A percentile compares a stretch with the other conserved stretches of the same genome.
phyloP scores from a whole-genome alignment of 2,113 vertebrate genomes.

The Rhombomys opimus region DNA sequence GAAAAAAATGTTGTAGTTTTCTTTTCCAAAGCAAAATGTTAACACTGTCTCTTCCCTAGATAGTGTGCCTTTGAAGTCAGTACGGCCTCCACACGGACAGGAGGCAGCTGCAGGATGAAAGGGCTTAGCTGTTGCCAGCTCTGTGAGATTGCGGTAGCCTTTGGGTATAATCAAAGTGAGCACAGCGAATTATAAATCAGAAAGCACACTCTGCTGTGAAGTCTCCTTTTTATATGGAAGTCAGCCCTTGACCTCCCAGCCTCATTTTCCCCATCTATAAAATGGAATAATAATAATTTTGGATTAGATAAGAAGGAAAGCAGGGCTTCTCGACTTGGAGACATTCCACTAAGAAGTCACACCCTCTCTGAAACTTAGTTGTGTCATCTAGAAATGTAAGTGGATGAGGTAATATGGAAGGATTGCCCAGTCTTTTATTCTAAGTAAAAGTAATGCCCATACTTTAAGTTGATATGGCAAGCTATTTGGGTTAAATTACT shows the following conservation, averaged over 20 bases:
- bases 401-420: not conserved
- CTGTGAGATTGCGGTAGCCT: constrained; percentile 11
- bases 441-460: not conserved
- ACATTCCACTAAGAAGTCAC: not conserved
- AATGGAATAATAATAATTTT: constrained; percentile 53
- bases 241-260: constrained; percentile 6
- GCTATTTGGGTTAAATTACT: not conserved
- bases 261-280: constrained; percentile 58
- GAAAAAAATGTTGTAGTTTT: constrained; percentile 60
- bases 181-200: constrained; percentile 40
- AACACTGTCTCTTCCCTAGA: constrained; percentile 51
- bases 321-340: not conserved
- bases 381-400: not conserved
- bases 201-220: not conserved
- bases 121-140: constrained; percentile 6
- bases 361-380: not conserved
- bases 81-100: constrained; percentile 19
- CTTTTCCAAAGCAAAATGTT: constrained; percentile 64
- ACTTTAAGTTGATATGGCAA: not conserved
- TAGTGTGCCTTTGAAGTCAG: constrained; percentile 68
- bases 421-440: not conserved
- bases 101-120: constrained; percentile 69
- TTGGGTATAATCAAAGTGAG: constrained; percentile 25
- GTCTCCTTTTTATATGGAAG: not conserved
- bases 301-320: not conserved